phyloP scores from a whole-genome alignment of 92 coral and sea anemone species.

The Scolanthus callimorphus region DNA sequence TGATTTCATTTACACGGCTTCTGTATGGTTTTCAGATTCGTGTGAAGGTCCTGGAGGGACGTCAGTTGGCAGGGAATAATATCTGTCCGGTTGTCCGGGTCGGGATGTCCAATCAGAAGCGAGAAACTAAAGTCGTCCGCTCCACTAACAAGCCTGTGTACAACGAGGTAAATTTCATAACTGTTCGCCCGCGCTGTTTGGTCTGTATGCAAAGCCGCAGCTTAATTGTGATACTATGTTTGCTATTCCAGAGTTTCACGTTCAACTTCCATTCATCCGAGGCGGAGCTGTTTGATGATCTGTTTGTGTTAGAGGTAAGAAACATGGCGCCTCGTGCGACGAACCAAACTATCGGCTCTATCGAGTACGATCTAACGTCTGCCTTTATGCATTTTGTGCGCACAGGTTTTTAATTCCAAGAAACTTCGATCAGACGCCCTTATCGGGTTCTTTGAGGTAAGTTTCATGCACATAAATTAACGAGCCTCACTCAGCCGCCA shows the following conservation, averaged over 20 bases:
- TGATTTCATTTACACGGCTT: no score
- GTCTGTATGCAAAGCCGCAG: no score
- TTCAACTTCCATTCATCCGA: conserved; percentile 81
- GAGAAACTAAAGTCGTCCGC: conserved; percentile 62
- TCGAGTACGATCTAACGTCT: no score
- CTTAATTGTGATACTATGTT: no score
- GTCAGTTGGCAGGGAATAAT: conserved; percentile 77
- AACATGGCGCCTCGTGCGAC: no score
- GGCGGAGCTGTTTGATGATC: conserved; percentile 80
- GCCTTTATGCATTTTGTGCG: neutral
- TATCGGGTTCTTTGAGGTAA: conserved; percentile 74
- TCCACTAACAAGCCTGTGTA: conserved; percentile 82
- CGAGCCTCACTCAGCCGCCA: no score
- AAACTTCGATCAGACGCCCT: conserved; percentile 75
- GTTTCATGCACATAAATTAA: no score
- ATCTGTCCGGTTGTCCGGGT: conserved; percentile 88
- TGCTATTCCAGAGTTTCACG: conserved; percentile 61
- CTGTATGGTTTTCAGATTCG: conserved; percentile 77
- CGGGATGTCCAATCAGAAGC: conserved; percentile 67
- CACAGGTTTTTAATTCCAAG: conserved; percentile 73
- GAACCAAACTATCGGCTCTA: no score
- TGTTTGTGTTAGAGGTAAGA: conserved; percentile 71
- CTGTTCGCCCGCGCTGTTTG: no score
- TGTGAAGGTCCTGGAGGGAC: conserved; percentile 76
- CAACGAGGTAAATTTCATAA: conserved; percentile 79